Conservation (phyloP, 2,113 vertebrate genomes). For the Tiliqua scincoides region DNA sequence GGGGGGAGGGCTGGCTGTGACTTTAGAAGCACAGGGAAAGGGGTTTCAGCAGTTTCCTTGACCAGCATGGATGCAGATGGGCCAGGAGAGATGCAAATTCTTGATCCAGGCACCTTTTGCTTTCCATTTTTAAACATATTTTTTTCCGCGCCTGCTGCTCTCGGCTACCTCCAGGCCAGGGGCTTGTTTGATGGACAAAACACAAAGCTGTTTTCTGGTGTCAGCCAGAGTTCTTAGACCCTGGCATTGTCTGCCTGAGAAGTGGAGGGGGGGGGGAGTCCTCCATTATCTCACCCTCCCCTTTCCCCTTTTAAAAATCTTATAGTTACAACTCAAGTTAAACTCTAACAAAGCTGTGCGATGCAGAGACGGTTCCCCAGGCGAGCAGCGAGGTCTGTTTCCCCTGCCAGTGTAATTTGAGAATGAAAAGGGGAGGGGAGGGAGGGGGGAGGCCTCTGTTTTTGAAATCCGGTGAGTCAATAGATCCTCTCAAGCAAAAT, state of each 20-base stretch:
- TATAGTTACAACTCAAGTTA: conserved; percentile 48
- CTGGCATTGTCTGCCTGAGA: not conserved
- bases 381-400: conserved; percentile 75
- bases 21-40: not conserved
- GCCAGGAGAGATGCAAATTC: not conserved
- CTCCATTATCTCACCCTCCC: not conserved
- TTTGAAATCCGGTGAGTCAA: conserved; percentile 83
- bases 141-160: conserved; percentile 12
- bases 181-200: not conserved
- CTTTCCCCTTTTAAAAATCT: conserved; percentile 24
- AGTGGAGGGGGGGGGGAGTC: not conserved
- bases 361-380: conserved; percentile 78
- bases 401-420: conserved; percentile 76
- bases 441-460: conserved; percentile 24
- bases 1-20: not conserved
- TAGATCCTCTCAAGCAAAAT: conserved; percentile 87
- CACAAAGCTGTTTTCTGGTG: not conserved
- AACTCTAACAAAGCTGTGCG: conserved; percentile 73
- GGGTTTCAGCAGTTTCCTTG: not conserved
- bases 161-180: conserved; percentile 34
- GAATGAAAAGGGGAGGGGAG: conserved; percentile 79
- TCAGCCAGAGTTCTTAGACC: not conserved
- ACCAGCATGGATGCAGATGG: no score
- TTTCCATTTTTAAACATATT: conserved; percentile 18
- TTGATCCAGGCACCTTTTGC: not conserved